phyloP scores from a whole-genome alignment of 2,797 vertebrate species.

The Aldrovandia affinis region DNA sequence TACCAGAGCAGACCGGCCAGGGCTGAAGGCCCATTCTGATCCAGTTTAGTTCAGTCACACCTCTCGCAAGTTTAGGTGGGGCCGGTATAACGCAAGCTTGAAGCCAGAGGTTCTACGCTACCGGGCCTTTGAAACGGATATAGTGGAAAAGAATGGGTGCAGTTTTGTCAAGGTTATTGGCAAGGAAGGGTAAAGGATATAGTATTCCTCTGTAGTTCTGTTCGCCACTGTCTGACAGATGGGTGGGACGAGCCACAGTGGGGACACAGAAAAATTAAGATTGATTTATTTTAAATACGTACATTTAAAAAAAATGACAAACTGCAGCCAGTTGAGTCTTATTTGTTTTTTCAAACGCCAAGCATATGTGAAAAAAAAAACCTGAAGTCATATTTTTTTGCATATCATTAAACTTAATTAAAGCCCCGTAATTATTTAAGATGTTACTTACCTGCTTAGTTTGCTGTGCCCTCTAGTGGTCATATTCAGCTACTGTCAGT shows the following conservation, averaged over 20 bases:
- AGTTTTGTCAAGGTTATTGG: neutral
- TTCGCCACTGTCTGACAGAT: conserved; percentile 61
- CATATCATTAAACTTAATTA: conserved; percentile 70
- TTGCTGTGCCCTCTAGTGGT: conserved; percentile 79
- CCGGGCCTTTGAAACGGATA: neutral
- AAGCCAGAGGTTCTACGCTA: neutral
- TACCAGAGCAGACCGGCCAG: neutral
- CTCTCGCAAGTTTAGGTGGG: neutral
- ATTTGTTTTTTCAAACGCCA: conserved; percentile 57
- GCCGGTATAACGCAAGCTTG: neutral
- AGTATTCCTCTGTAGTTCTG: neutral
- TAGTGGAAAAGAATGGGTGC: neutral
- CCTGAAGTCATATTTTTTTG: conserved; percentile 54
- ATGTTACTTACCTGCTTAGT: conserved; percentile 60
- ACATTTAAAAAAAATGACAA: neutral
- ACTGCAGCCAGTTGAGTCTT: conserved; percentile 53
- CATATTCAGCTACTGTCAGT: conserved; percentile 52
- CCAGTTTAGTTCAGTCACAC: neutral
- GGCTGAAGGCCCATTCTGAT: too few species aligned
- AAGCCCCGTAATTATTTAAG: conserved; percentile 43
- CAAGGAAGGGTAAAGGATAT: neutral
- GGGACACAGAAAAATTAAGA: conserved; percentile 69
- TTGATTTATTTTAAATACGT: conserved; percentile 57
- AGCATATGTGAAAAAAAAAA: conserved; percentile 45
- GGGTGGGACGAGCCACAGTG: conserved; percentile 61